Conservation (phyloP, 2,113 vertebrate genomes). For the Campylomormyrus numenius region DNA sequence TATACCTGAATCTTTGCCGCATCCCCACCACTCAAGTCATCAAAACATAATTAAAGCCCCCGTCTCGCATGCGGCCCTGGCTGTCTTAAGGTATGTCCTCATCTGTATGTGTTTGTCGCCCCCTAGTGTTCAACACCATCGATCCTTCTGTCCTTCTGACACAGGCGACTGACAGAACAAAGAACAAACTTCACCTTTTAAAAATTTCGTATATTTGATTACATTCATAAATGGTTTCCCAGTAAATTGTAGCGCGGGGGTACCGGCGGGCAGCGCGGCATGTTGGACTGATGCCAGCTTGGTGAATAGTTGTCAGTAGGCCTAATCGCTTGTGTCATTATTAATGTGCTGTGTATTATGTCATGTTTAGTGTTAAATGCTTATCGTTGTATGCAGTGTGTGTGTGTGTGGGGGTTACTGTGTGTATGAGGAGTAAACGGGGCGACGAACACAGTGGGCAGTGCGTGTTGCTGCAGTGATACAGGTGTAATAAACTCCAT, state of each 20-base stretch:
- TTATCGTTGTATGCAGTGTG: too few relatives aligned
- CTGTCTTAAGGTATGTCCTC: background rate
- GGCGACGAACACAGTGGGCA: too few relatives aligned
- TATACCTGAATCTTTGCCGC: background rate
- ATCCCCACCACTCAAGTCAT: background rate
- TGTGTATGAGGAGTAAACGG: too few relatives aligned
- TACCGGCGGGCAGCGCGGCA: too few relatives aligned
- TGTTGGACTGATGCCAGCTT: too few relatives aligned
- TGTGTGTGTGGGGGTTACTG: too few relatives aligned
- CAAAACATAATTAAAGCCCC: background rate
- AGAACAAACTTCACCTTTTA: background rate
- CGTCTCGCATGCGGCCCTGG: background rate
- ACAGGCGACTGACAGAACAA: background rate
- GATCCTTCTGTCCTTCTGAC: background rate
- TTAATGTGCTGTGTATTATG: too few relatives aligned
- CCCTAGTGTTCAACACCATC: background rate
- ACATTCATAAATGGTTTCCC: background rate
- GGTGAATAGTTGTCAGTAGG: too few relatives aligned
- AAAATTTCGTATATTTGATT: background rate
- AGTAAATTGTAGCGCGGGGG: background rate
- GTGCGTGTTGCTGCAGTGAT: too few relatives aligned
- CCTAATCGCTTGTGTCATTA: too few relatives aligned
- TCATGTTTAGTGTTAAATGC: too few relatives aligned
- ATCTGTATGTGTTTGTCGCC: conserved; percentile 13
- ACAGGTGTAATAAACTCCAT: too few relatives aligned